Conservation (phyloP, 2,113 vertebrate genomes). For the Phylloscopus trochiloides region DNA sequence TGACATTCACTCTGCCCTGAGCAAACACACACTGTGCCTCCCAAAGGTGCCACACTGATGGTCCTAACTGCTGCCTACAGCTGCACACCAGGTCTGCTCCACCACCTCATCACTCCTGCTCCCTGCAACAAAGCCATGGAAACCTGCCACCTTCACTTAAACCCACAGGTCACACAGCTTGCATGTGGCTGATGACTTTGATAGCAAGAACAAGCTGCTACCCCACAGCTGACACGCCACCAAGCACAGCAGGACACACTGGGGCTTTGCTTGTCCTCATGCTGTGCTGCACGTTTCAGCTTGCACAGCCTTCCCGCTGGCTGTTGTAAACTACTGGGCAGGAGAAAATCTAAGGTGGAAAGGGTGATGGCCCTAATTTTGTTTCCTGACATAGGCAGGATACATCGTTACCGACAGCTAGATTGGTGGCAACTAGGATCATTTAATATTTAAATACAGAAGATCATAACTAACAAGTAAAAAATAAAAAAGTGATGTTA, state of each 20-base stretch:
- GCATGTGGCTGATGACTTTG: not conserved
- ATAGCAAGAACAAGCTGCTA: not conserved
- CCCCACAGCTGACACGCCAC: not conserved
- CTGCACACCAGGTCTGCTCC: not conserved
- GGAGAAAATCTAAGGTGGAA: not conserved
- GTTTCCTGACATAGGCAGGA: not conserved
- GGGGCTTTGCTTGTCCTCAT: not conserved
- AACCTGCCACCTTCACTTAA: not conserved
- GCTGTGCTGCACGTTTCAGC: not conserved
- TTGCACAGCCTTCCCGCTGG: not conserved
- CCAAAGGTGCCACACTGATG: not conserved
- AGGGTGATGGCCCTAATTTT: rapidly evolving
- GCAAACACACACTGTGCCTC: not conserved
- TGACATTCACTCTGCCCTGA: not conserved
- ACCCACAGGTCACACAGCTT: not conserved
- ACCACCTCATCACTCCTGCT: not conserved
- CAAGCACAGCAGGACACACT: rapidly evolving
- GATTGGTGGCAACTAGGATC: not conserved
- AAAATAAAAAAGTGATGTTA: not conserved
- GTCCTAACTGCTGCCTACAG: not conserved
- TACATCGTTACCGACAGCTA: not conserved
- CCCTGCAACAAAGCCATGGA: not conserved
- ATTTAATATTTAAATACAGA: not conserved
- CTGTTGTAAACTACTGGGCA: not conserved
- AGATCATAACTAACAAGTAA: not conserved